Base-by-base conservation (phyloP, 2,113 vertebrate species). In the Labrus mixtus region DNA sequence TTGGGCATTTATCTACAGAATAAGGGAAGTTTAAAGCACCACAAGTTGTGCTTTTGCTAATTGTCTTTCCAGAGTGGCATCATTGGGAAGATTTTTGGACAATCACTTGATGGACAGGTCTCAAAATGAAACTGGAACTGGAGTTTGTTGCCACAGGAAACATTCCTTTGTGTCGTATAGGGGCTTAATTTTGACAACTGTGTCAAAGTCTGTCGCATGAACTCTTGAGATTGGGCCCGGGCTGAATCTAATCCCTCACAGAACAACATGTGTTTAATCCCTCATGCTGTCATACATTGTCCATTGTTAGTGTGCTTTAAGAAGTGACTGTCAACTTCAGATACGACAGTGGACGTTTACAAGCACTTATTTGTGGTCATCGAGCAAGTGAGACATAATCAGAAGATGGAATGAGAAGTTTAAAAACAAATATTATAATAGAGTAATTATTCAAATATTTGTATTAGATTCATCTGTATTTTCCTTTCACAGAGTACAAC, bases 161-260 rank as follows among this genome's bases (percentile, higher is more conserved):
- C 77, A 80, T 81, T 79, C 63, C 61, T 79, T n/a, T 23, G 46
- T 69, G 60, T 84, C 76, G 64, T 72, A 58, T n/a, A 39, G 64
- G n/a, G 6, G 17, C 63, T 73, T 67, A 46, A 53, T 68, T 84
- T 50, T 87, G 74, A 81, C 66, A 77, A 43, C 59, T 76, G 23
- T 73, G 61, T 84, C 83, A 82, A 68, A 67, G 36, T 76, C 61
- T 53, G 16, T 33, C 45, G 3, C 17, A 11, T 58, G 57, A 74
- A 20, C 68, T 62, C 41, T 37, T 23, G 45, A 36, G 37, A 64
- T 61, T 33, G 3, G 15, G 13, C 29, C 23, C 3, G 0, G 48
- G 16, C 29, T 58, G 46, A 20, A 25, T 53, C 20, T 64, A 36
- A 72, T 51, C 61, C 68, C 19, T 76, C 59, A 69, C 16, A 60